Percentiles rank a stretch among this genome's conserved stretches.
These are phyloP conservation scores for Centropristis striata DNA, from an alignment of 2,113 vertebrate genomes.

Conservation along the genomic window DNA sequence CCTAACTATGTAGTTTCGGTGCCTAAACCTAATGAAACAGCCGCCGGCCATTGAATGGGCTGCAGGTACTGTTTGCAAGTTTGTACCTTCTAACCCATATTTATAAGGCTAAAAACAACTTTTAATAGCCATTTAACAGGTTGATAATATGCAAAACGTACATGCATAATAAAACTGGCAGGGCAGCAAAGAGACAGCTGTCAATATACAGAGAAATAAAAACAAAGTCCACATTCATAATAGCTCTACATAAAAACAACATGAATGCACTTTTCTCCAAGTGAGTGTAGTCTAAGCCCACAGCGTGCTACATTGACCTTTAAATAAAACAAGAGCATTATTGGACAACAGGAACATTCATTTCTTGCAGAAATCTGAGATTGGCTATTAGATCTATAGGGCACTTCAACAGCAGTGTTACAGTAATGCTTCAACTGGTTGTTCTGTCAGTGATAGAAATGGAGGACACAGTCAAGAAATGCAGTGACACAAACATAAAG, in stretches of 20 bases:
- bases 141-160: not conserved
- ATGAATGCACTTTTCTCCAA: constrained; percentile 3
- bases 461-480: constrained; percentile 32
- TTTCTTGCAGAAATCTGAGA: not conserved
- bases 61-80: no score
- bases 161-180: not conserved
- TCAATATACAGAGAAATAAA: constrained; percentile 11
- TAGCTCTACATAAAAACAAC: constrained; percentile 3
- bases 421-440: constrained; percentile 29
- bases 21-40: no score
- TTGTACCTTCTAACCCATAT: no score
- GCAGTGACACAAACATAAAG: constrained; percentile 73
- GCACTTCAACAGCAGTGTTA: not conserved
- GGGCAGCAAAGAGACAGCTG: constrained; percentile 24
- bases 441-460: constrained; percentile 13
- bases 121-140: no score
- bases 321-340: constrained; percentile 20
- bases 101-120: no score
- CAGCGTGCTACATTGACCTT: not conserved
- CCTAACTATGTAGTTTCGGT: no score
- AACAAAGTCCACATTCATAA: constrained; percentile 1
- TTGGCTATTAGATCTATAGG: not conserved
- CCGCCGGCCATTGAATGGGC: no score
- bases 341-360: not conserved
- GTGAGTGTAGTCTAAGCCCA: not conserved